A percentile compares a stretch with the other conserved stretches of the same genome.
phyloP scores from a whole-genome alignment of 2,797 vertebrate species.

The Crotalus adamanteus region DNA sequence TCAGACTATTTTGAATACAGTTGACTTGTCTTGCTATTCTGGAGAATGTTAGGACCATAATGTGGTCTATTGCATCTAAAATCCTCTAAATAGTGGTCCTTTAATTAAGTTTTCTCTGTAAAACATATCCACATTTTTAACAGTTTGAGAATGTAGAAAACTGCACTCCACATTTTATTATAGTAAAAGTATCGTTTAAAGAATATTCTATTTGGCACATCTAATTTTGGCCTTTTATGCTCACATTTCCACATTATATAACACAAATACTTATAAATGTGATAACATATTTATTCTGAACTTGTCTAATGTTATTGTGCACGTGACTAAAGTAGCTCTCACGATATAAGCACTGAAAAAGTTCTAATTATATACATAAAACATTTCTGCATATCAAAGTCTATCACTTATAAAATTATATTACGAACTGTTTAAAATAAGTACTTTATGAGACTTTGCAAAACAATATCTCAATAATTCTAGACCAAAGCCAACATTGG shows the following conservation, averaged over 20 bases:
- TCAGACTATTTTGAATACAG: background rate
- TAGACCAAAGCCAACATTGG: conserved; percentile 81
- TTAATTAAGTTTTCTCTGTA: background rate
- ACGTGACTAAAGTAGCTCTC: conserved; percentile 61
- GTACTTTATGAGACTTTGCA: conserved; percentile 64
- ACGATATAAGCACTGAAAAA: conserved; percentile 60
- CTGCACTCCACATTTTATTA: conserved; percentile 53
- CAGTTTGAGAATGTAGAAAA: conserved; percentile 14
- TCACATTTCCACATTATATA: conserved; percentile 66
- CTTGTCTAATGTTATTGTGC: conserved; percentile 57
- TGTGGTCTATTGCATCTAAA: background rate
- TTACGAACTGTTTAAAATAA: conserved; percentile 56
- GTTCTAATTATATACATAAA: conserved; percentile 34
- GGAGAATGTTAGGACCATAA: background rate
- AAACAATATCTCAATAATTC: conserved; percentile 73
- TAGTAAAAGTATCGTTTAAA: conserved; percentile 50
- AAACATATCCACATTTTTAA: background rate
- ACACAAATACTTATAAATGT: conserved; percentile 37
- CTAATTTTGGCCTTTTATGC: conserved; percentile 41
- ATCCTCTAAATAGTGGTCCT: background rate
- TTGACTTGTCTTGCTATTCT: background rate
- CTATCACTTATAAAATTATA: conserved; percentile 54
- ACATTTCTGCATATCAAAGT: conserved; percentile 63
- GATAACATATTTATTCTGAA: conserved; percentile 56
- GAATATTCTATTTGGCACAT: conserved; percentile 55